Evolutionary conservation across 2,888 invertebrate genomes (phyloP), one percentile per base, ranked within the genome.

Genomic region (Macroteleia sp.): DNA sequence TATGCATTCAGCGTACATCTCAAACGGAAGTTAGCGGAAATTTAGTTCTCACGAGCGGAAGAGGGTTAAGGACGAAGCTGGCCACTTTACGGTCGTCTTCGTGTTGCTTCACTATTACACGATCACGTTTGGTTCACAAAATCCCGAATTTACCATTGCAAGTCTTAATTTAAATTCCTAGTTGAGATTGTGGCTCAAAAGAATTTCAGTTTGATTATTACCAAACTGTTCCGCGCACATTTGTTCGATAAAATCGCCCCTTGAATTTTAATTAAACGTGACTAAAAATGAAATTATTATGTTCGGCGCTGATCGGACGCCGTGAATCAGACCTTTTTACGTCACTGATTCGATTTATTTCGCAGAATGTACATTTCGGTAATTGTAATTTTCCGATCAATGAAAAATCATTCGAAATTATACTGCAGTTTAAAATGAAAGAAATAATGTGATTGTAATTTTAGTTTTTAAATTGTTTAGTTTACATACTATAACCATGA

Each of bases 211-310:
- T 50, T 57, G 69, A 59, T 57, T 34, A 50, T 57, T 69, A 50
- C 50, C 48, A 39, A 54, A 42, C 19, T n/a, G 56, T 48, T 30
- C 14, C 1, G 25, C 30, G 34, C 16, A 9, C 17, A 46, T 46
- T 44, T 34, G 32, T 39, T 54, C 44, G 36, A 54, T 52, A 22
- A 57, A 69, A 34, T 50, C 50, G 22, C 5, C 12, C 34, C 32
- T 41, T 50, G 69, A 69, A 59, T 69, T 56, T 67, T 67, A 56
- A 67, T 67, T 56, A 48, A 67, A 56, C 36, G 44, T 28, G 39
- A 57, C 48, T 48, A 48, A 57, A 67, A 56, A 67, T 17, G 56
- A 39, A 57, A 67, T 67, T 57, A 57, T 57, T 39, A 48, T 32
- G 57, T 32, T 28, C 32, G 19, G 8, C 22, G 36, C 17, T 52